Percentiles rank a stretch among this genome's conserved stretches.
phyloP scores from a whole-genome alignment of 2,113 vertebrate genomes.

The Anhinga rufa region DNA sequence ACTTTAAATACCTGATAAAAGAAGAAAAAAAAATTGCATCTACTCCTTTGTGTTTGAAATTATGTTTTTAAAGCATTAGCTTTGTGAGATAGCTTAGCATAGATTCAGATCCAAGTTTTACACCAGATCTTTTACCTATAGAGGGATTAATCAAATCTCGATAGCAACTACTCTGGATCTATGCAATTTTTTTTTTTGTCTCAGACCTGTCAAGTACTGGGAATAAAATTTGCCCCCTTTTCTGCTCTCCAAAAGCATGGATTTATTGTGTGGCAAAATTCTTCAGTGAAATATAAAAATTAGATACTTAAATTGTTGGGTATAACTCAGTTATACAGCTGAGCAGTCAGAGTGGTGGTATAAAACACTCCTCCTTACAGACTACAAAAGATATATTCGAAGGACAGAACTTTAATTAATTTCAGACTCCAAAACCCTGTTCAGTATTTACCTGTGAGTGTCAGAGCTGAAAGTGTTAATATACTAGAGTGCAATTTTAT shows the following conservation, averaged over 20 bases:
- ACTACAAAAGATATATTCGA: not conserved
- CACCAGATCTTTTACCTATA: not conserved
- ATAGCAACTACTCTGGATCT: not conserved
- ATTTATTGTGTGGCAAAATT: not conserved
- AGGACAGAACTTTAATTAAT: not conserved
- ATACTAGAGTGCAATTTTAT: constrained; percentile 26
- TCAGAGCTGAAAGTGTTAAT: not conserved
- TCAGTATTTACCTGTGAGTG: not conserved
- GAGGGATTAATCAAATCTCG: not conserved
- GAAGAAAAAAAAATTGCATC: not conserved
- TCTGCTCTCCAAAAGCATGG: not conserved
- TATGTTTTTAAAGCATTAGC: not conserved
- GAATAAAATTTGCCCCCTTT: not conserved
- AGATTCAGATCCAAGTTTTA: not conserved
- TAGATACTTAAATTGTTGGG: not conserved
- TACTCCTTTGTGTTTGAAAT: not conserved
- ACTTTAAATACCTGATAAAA: not conserved
- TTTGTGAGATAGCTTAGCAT: not conserved
- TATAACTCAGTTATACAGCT: not conserved
- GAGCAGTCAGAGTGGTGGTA: not conserved
- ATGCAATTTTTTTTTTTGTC: not conserved
- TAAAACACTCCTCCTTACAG: not conserved
- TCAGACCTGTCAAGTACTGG: not conserved
- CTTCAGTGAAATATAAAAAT: not conserved
- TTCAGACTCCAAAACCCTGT: not conserved